Conservation (phyloP, 30 jellyfish, hydroid and myxozoan species). For the Turritopsis dohrnii region DNA sequence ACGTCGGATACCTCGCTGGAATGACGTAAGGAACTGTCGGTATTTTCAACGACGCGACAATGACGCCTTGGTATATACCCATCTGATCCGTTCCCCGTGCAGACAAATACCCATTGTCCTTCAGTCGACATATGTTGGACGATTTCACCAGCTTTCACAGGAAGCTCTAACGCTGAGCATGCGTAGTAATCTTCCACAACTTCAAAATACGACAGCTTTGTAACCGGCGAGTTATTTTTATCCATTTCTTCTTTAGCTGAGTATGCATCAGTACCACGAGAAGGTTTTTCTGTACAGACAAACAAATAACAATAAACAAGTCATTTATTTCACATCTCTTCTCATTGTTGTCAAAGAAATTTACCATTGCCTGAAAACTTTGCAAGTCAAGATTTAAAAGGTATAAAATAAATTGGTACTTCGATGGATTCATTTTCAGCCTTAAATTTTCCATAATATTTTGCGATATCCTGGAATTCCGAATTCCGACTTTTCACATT, state of each 20-base stretch:
- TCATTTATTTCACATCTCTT: too few relatives aligned
- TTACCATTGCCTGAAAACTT: too few relatives aligned
- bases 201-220: background rate
- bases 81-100: constrained; percentile 47
- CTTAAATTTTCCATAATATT: too few relatives aligned
- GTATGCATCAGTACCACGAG: background rate
- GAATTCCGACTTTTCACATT: too few relatives aligned
- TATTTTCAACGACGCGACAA: constrained; percentile 46
- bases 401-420: too few relatives aligned
- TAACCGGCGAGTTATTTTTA: too few relatives aligned
- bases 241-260: background rate
- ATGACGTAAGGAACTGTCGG: background rate
- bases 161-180: constrained; percentile 34
- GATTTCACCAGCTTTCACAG: constrained; percentile 53
- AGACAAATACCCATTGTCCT: constrained; percentile 73
- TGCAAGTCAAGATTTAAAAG: too few relatives aligned
- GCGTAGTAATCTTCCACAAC: constrained; percentile 26
- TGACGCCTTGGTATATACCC: constrained; percentile 76
- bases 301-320: too few relatives aligned
- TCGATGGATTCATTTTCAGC: too few relatives aligned
- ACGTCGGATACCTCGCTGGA: background rate
- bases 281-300: too few relatives aligned
- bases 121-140: constrained; percentile 61
- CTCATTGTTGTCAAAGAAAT: too few relatives aligned
- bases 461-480: too few relatives aligned